A percentile compares a stretch with the other conserved stretches of the same genome.
These are phyloP conservation scores for Regulus satrapa DNA, from an alignment of 2,113 vertebrate genomes.

Conservation along the genomic window DNA sequence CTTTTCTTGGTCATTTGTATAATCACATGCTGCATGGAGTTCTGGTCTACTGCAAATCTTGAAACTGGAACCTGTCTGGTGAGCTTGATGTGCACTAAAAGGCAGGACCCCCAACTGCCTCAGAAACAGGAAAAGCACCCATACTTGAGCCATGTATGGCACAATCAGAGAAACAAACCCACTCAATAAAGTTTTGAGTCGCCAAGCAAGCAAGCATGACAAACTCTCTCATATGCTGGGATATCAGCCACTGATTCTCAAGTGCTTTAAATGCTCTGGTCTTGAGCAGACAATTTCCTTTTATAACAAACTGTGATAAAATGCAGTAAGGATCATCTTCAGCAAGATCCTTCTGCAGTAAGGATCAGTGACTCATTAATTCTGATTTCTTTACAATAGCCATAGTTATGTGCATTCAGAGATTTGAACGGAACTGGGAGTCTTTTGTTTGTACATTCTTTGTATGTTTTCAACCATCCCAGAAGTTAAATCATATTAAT, in stretches of 20 bases:
- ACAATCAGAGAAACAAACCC: not conserved
- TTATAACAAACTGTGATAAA: not conserved
- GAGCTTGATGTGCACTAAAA: not conserved
- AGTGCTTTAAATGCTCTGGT: not conserved
- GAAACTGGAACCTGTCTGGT: not conserved
- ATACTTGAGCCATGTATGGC: not conserved
- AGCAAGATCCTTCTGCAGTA: not conserved
- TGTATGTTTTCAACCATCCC: not conserved
- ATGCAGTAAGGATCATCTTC: not conserved
- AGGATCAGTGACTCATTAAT: not conserved
- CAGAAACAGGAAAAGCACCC: not conserved
- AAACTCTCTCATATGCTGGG: not conserved
- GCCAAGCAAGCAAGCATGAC: fast-evolving
- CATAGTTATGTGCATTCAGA: not conserved
- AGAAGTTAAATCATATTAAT: not conserved
- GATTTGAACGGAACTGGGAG: not conserved
- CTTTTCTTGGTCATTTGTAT: not conserved
- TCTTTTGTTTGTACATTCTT: not conserved
- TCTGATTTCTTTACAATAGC: not conserved
- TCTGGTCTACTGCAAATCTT: not conserved
- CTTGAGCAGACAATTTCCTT: not conserved
- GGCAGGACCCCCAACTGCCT: not conserved
- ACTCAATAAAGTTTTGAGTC: not conserved
- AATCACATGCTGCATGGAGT: not conserved
- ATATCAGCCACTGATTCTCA: not conserved